phyloP scores from a whole-genome alignment of 2,113 vertebrate species.

The Chloebia gouldiae region DNA sequence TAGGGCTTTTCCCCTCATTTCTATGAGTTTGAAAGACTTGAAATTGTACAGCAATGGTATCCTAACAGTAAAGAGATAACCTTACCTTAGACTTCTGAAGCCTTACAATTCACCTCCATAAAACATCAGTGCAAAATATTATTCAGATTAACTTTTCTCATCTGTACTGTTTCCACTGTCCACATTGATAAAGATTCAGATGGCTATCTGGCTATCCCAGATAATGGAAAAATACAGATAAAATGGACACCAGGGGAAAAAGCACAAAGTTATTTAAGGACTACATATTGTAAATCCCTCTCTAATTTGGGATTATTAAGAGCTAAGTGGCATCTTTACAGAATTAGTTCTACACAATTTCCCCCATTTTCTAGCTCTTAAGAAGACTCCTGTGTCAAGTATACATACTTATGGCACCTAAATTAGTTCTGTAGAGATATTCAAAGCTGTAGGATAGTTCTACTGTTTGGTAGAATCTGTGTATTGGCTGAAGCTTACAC shows the following conservation, averaged over 20 bases:
- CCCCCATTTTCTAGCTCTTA: not conserved
- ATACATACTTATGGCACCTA: not conserved
- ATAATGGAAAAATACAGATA: not conserved
- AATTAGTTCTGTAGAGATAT: not conserved
- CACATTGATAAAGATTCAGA: not conserved
- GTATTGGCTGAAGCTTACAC: not conserved
- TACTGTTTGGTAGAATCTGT: accelerated
- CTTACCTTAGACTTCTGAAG: not conserved
- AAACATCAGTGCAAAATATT: not conserved
- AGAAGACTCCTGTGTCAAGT: not conserved
- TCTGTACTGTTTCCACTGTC: not conserved
- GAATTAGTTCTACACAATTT: not conserved
- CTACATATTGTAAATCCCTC: not conserved
- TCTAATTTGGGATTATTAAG: not conserved
- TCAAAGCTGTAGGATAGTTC: not conserved
- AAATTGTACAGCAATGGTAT: not conserved
- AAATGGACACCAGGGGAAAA: not conserved
- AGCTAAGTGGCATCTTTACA: not conserved
- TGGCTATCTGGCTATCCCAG: not conserved
- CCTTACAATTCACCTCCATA: not conserved
- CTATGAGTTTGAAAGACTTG: not conserved
- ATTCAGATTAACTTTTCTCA: not conserved
- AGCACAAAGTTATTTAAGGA: not conserved
- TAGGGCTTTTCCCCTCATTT: not conserved
- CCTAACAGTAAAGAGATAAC: not conserved